Evolutionary conservation across 1,140 invertebrate genomes (phyloP), one percentile per base, ranked within the genome.

Genomic region (Lepidurus apus): DNA sequence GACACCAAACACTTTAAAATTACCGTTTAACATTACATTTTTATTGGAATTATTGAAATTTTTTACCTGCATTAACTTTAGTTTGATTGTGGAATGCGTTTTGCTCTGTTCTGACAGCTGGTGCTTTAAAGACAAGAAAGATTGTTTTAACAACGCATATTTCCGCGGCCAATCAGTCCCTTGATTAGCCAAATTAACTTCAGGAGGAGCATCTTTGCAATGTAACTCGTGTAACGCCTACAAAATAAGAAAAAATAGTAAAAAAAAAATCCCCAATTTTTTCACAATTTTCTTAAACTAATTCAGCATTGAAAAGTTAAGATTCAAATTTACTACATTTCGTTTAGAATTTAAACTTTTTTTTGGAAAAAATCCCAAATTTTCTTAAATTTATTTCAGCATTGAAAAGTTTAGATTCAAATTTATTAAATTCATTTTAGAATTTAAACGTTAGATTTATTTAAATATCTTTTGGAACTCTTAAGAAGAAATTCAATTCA

Each of bases 201-300:
- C 17, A 21, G 73, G 42, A 11, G 13, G 24, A 11, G 43, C 8
- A 34, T 75, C 75, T n/a, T 45, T 74, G 43, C 78, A 79, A 43
- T 79, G 75, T 44, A 79, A 43, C 17, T 79, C 78, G 78, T 79
- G 78, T 43, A 79, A 75, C 11, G 78, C 78, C 78, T 79, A 24
- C 7, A 21, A 26, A 8, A 73, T 73, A 4, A n/a, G 17, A n/a
- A 73, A n/a, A 73, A n/a, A 73, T 5, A 4, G 17, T 73, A n/a
- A 73, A 73, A 73, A 73, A n/a, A 73, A n/a, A n/a, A 3, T 26
- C 26, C 26, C 26, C 26, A 26, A 26, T 26, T 26, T 26, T 26
- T 26, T 26, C 26, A 26, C 26, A 26, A 26, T 26, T 26, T 1
- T 26, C 26, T 26, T 1, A 26, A 26, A 26, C 1, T 1, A 26